Evolutionary conservation across 2,797 vertebrate genomes (phyloP).

Genomic region (Malurus splendens): DNA sequence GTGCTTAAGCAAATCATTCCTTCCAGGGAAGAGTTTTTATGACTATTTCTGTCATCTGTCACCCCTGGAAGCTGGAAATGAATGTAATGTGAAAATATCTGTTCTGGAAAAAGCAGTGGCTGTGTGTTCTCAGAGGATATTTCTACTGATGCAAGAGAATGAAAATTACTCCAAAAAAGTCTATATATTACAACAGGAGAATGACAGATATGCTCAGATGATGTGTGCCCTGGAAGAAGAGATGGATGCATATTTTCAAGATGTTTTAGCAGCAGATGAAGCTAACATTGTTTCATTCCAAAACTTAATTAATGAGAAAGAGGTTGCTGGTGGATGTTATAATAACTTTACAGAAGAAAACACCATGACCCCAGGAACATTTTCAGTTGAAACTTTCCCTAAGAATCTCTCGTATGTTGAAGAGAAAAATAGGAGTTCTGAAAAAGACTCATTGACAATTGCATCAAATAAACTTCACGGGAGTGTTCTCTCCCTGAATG

Average conservation of each 20-base stretch:
- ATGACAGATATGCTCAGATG: constrained; percentile 45
- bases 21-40: not conserved
- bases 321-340: constrained; percentile 48
- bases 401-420: not conserved
- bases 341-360: not conserved
- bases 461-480: not conserved
- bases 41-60: not conserved
- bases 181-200: constrained; percentile 43
- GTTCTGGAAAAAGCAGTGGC: not conserved
- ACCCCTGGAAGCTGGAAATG: not conserved
- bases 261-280: not conserved
- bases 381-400: not conserved
- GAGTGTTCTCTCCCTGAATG: not conserved
- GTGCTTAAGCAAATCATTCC: not conserved
- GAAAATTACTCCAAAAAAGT: not conserved
- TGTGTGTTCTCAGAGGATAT: not conserved
- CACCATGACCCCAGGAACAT: not conserved
- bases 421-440: not conserved
- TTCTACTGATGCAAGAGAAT: not conserved
- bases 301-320: not conserved
- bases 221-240: constrained; percentile 64
- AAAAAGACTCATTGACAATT: not conserved
- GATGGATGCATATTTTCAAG: constrained; percentile 43
- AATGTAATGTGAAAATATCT: not conserved
- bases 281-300: not conserved